Evolutionary conservation across 2,113 vertebrate species (phyloP).

Genomic region (Laticauda colubrina): DNA sequence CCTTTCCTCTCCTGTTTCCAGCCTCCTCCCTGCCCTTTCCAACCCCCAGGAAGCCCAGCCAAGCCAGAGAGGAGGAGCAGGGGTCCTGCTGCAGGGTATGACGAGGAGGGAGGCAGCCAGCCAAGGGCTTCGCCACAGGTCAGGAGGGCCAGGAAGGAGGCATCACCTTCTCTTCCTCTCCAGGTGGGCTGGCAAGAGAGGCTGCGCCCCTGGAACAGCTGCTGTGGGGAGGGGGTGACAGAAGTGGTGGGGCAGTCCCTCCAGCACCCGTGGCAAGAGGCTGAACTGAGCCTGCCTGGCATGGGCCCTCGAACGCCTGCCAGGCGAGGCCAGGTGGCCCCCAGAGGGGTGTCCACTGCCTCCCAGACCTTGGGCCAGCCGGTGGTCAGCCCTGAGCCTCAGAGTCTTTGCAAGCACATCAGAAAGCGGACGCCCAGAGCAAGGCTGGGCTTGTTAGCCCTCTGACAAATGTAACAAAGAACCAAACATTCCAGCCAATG

Average conservation of each 20-base stretch:
- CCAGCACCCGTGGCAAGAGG: neutral
- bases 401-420: neutral
- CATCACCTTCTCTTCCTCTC: neutral
- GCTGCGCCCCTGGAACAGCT: neutral
- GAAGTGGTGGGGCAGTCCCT: neutral
- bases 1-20: neutral
- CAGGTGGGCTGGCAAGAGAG: neutral
- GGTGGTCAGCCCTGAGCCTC: neutral
- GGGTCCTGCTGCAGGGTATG: neutral
- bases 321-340: neutral
- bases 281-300: neutral
- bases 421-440: neutral
- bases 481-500: neutral
- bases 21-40: neutral
- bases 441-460: too few relatives aligned
- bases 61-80: neutral
- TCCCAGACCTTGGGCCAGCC: neutral
- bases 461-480: neutral
- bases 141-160: neutral
- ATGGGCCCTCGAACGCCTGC: neutral
- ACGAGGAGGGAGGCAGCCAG: neutral
- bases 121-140: neutral
- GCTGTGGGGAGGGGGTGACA: fast-evolving
- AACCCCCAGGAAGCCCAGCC: neutral
- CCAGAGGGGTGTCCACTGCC: neutral